Percentiles rank a stretch among this genome's conserved stretches.
Evolutionary conservation across 2,888 invertebrate genomes (phyloP).

Genomic region (Patella caerulea): DNA sequence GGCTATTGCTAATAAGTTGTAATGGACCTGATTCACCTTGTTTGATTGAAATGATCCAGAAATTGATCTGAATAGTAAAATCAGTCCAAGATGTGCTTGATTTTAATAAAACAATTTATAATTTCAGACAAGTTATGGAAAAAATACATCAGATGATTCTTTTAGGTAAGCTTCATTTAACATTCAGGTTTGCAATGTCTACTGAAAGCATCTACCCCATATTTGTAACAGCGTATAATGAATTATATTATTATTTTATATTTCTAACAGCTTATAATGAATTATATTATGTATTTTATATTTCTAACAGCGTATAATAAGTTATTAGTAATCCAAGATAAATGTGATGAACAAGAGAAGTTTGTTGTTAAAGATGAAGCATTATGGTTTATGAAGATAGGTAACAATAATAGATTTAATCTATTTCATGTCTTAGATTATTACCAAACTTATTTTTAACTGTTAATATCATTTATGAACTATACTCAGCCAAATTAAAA

Average conservation of each 20-base stretch:
- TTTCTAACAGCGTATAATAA: slow-evolving; percentile 48
- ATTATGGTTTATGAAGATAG: slow-evolving; percentile 68
- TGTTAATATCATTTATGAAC: not conserved
- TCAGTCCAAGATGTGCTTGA: too few species aligned
- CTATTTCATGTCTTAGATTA: not conserved
- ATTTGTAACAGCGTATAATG: slow-evolving; percentile 45
- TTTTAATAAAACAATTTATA: too few species aligned
- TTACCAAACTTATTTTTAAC: not conserved
- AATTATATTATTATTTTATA: slow-evolving; percentile 3
- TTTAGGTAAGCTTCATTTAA: too few species aligned
- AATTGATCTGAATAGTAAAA: too few species aligned
- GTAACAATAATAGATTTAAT: slow-evolving; percentile 37
- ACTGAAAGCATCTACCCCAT: too few species aligned
- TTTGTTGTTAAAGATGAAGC: slow-evolving; percentile 54
- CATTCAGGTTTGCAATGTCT: too few species aligned
- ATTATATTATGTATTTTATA: not conserved
- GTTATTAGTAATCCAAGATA: slow-evolving; percentile 43
- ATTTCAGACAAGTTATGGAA: too few species aligned
- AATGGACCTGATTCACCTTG: too few species aligned
- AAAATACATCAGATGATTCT: too few species aligned
- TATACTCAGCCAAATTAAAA: too few species aligned
- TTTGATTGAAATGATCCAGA: too few species aligned
- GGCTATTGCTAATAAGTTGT: too few species aligned
- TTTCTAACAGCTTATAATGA: slow-evolving; percentile 47
- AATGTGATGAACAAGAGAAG: slow-evolving; percentile 25